phyloP scores from a whole-genome alignment of 2,888 invertebrate genomes.

The Augochlorella aurata region DNA sequence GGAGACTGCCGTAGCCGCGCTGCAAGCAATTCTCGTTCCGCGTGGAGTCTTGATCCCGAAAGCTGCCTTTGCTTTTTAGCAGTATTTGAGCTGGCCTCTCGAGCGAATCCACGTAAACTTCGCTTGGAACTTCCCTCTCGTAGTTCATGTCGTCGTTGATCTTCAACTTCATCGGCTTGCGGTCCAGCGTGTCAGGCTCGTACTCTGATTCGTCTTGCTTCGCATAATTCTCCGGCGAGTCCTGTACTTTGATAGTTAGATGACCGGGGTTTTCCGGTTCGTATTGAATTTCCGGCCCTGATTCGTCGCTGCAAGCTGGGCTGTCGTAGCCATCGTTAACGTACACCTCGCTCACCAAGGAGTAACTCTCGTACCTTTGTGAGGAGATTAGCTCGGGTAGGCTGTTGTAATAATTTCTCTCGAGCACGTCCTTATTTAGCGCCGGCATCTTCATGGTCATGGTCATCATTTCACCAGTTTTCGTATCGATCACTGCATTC shows the following conservation, averaged over 20 bases:
- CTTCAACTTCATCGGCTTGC: constrained; percentile 87
- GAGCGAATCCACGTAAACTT: constrained; percentile 83
- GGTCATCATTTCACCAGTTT: constrained; percentile 84
- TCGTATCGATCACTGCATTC: constrained; percentile 88
- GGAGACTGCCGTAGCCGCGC: constrained; percentile 86
- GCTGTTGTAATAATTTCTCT: constrained; percentile 77
- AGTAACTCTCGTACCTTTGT: constrained; percentile 84
- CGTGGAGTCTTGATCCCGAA: constrained; percentile 83
- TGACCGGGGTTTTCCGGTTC: constrained; percentile 88
- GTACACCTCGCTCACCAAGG: constrained; percentile 90
- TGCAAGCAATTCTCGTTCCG: constrained; percentile 77
- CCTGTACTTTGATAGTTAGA: constrained; percentile 92
- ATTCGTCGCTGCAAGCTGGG: constrained; percentile 83
- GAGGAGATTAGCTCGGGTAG: constrained; percentile 82
- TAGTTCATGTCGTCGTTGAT: constrained; percentile 77
- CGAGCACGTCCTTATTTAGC: constrained; percentile 68
- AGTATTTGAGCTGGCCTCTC: constrained; percentile 85
- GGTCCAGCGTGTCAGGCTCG: constrained; percentile 93
- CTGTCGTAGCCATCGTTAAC: constrained; percentile 88
- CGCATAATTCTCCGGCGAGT: constrained; percentile 90
- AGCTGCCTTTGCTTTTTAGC: constrained; percentile 88
- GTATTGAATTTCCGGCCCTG: constrained; percentile 84
- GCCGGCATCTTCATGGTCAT: constrained; percentile 82
- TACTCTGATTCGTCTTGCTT: constrained; percentile 91
- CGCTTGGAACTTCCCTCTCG: constrained; percentile 79